Percentiles rank a stretch among this genome's conserved stretches.
Evolutionary conservation across 2,797 vertebrate species (phyloP).

Genomic region (Podargus strigoides): DNA sequence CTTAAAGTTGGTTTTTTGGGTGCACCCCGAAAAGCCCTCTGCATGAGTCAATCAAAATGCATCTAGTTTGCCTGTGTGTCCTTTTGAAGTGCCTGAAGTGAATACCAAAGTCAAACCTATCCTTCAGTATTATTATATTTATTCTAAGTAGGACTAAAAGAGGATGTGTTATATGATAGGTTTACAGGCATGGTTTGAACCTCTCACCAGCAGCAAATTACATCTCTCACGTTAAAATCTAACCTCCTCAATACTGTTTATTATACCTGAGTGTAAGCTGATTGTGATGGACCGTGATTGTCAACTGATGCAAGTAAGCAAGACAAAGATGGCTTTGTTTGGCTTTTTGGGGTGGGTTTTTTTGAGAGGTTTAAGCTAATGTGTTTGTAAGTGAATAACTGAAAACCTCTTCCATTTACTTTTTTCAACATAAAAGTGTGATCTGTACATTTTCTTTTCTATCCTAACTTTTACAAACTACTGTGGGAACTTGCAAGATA

Average conservation of each 20-base stretch:
- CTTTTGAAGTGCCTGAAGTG: constrained; percentile 18
- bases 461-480: not conserved
- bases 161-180: constrained; percentile 46
- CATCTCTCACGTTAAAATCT: constrained; percentile 50
- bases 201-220: constrained; percentile 60
- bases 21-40: not conserved
- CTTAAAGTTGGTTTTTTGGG: not conserved
- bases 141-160: constrained; percentile 45
- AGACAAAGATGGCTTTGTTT: constrained; percentile 66
- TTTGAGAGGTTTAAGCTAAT: constrained; percentile 18
- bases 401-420: constrained; percentile 40
- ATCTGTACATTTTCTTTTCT: not conserved
- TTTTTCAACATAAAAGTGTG: not conserved
- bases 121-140: constrained; percentile 34
- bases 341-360: not conserved
- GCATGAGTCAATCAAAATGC: not conserved
- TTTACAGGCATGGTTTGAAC: constrained; percentile 45
- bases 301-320: constrained; percentile 51
- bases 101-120: not conserved
- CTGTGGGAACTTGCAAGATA: constrained; percentile 69
- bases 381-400: constrained; percentile 6
- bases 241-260: constrained; percentile 51
- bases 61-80: not conserved
- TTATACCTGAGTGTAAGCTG: constrained; percentile 64
- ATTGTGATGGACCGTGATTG: constrained; percentile 57